Conservation (phyloP, 2,113 vertebrate species). For the Petaurus breviceps region DNA sequence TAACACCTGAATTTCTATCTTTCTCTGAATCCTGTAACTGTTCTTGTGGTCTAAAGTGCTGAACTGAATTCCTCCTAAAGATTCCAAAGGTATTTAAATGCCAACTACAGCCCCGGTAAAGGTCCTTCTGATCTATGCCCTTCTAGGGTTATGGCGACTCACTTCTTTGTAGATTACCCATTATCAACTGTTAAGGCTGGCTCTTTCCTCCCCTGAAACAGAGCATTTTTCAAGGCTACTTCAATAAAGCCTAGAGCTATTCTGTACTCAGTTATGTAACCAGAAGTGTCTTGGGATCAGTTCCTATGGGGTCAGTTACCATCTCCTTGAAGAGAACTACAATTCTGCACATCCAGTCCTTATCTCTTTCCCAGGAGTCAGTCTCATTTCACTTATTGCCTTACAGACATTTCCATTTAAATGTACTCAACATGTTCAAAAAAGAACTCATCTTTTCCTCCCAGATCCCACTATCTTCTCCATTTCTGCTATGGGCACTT, state of each 20-base stretch:
- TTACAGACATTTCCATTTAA: neutral
- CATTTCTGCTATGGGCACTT: neutral
- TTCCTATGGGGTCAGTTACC: neutral
- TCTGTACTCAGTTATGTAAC: neutral
- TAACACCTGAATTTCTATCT: neutral
- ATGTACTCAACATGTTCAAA: neutral
- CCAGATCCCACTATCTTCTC: neutral
- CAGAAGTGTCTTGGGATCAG: neutral
- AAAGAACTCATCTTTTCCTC: neutral
- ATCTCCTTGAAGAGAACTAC: neutral
- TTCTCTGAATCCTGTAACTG: neutral
- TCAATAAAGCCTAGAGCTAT: conserved; percentile 15
- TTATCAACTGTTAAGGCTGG: conserved; percentile 28
- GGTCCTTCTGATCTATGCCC: neutral
- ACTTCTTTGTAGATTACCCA: conserved; percentile 8
- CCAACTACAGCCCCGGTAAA: conserved; percentile 23
- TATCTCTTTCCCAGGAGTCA: neutral
- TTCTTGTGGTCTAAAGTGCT: conserved; percentile 26
- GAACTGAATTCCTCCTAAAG: conserved; percentile 35
- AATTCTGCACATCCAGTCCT: neutral
- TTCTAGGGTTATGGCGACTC: conserved; percentile 4
- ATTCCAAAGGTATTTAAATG: conserved; percentile 14
- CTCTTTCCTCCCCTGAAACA: conserved; percentile 15
- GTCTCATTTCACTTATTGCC: neutral
- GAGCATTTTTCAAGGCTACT: conserved; percentile 18